Conservation (phyloP, 2,797 vertebrate species). For the Tadarida brasiliensis region DNA sequence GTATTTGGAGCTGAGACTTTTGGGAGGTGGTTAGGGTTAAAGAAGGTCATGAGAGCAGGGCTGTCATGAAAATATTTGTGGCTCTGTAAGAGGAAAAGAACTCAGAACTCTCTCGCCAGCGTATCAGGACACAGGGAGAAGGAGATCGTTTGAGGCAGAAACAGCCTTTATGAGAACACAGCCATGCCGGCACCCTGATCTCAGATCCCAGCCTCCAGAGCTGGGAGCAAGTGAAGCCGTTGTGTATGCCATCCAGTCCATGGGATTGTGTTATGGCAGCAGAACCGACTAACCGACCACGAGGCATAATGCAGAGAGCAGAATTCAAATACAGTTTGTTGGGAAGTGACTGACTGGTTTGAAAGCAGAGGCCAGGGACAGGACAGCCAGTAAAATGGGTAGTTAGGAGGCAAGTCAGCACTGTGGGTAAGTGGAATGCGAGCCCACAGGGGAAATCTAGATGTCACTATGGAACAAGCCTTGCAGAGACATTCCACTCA, state of each 20-base stretch:
- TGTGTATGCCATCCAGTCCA: neutral
- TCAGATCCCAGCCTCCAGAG: neutral
- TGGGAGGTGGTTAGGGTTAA: neutral
- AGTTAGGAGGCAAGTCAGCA: neutral
- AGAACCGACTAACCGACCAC: neutral
- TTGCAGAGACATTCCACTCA: neutral
- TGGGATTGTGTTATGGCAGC: neutral
- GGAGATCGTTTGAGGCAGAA: neutral
- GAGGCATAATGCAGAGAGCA: neutral
- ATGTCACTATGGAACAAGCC: too few relatives aligned
- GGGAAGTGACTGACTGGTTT: neutral
- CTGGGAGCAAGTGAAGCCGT: neutral
- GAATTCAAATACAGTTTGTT: neutral
- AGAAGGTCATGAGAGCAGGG: too few relatives aligned
- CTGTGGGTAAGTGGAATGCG: neutral
- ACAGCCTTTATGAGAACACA: neutral
- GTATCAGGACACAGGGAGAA: neutral
- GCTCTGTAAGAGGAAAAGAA: neutral
- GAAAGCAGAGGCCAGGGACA: neutral
- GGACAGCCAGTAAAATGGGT: neutral
- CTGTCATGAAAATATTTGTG: neutral
- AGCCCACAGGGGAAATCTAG: neutral
- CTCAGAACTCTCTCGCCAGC: too few relatives aligned
- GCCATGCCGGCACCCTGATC: too few relatives aligned
- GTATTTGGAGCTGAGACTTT: neutral